These are phyloP conservation scores for Coenonympha glycerion DNA, from an alignment of 2,888 invertebrate genomes.

Conservation along the genomic window DNA sequence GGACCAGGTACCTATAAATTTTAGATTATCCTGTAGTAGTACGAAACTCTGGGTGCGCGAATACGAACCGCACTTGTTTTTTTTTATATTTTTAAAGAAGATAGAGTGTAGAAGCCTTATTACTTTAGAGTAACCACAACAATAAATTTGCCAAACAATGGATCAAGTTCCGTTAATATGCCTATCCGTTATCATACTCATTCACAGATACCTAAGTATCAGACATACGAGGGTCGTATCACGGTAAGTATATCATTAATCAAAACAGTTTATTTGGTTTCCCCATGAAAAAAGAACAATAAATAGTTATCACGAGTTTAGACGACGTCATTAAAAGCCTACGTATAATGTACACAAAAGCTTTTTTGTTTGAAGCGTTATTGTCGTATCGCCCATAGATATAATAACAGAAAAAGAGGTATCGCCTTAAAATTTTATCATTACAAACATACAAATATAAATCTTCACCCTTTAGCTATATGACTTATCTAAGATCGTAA, in stretches of 20 bases:
- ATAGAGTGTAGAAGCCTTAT: no score
- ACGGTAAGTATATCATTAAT: conserved; percentile 12
- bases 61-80: no score
- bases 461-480: no score
- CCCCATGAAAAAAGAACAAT: conserved; percentile 17
- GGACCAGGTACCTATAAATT: no score
- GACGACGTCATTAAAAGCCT: conserved; percentile 21
- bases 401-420: neutral
- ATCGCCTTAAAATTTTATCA: no score
- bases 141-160: conserved; percentile 2
- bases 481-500: no score
- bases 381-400: neutral
- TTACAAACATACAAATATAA: no score
- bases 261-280: conserved; percentile 13
- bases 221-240: conserved; percentile 2
- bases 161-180: neutral
- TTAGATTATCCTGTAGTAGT: no score
- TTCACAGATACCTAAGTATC: conserved; percentile 9
- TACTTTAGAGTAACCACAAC: neutral
- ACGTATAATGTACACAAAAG: neutral
- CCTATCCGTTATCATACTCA: conserved; percentile 3
- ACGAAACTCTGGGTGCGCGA: no score
- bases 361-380: neutral
- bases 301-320: conserved; percentile 15
- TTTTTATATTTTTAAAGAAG: no score